Base-by-base conservation (phyloP, 2,888 invertebrate species). In the Magallana nippona region DNA sequence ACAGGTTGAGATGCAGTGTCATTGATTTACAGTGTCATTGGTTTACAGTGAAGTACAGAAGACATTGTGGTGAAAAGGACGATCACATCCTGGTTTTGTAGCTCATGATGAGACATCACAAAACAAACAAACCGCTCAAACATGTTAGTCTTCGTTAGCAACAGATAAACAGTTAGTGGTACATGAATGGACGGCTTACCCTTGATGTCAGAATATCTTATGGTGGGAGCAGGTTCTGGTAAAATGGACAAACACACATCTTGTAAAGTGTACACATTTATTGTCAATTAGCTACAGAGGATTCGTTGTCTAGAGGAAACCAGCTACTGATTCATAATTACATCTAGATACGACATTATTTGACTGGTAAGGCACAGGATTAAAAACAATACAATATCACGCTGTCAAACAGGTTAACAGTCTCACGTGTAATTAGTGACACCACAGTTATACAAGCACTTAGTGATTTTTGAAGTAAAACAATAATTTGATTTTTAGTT, bases 171-270 rank as follows among this genome's bases (percentile, higher is more conserved):
- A 17, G 78, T 78, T 78, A 78, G 78, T 15, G n/a, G 2, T 32
- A 1, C 19, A n/a, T 11, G 22, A 19, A 17, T 44, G 13, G 19
- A 55, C 19, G 57, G 62, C 83, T 83, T 58, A 83, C 83, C 83
- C 79, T 83, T 79, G 55, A 79, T 80, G 22, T 57, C 80, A 13
- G 55, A 80, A 77, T 80, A 83, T 81, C 83, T 83, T 44, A 80
- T 58, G 80, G 32, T 77, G 55, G 83, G 83, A 32, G 83, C 83
- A 77, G 83, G 83, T 83, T 83, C 83, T 83, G 80, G 62, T 56
- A 83, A 79, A 19, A 82, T 44, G 32, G 44, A 81, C n/a, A 81
- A 58, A 60, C 55, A 78, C 78, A 78, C 78, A 78, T 78, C 56
- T 55, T n/a, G 32, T 71, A 13, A 71, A 63, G 71, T 71, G 71